Evolutionary conservation across 2,113 vertebrate species (phyloP).

Genomic region (Panthera uncia): DNA sequence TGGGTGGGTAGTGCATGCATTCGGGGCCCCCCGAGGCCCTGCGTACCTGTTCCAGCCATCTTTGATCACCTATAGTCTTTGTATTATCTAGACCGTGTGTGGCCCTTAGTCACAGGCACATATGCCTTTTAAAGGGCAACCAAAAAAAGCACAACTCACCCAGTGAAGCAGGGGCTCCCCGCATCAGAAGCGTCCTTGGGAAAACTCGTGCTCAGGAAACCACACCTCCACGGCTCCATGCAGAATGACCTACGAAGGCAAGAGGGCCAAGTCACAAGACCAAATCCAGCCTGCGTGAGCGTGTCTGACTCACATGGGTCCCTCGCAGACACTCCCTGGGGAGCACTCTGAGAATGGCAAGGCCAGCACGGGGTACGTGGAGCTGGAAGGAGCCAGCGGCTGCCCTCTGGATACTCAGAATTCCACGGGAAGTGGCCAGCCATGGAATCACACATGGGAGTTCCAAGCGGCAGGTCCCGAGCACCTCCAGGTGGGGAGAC

Average conservation of each 20-base stretch:
- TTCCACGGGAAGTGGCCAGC: accelerated
- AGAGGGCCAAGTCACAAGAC: background rate
- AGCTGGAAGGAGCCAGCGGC: accelerated
- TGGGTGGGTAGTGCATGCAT: accelerated
- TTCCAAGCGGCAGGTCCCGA: accelerated
- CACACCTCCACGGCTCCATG: accelerated
- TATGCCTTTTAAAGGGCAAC: accelerated
- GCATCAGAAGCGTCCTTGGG: accelerated
- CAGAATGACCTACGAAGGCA: background rate
- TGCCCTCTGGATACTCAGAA: accelerated
- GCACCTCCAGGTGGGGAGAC: too few relatives aligned
- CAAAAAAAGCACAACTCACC: slow-evolving; percentile 53
- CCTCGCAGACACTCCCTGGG: accelerated
- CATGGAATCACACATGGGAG: accelerated
- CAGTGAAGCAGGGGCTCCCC: accelerated
- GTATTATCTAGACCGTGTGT: accelerated
- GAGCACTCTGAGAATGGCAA: accelerated
- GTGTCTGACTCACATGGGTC: accelerated
- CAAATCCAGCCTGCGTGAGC: background rate
- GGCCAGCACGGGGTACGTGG: accelerated
- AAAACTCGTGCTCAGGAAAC: background rate
- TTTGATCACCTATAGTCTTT: background rate
- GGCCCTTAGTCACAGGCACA: background rate
- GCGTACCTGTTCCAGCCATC: accelerated
- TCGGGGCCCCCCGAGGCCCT: accelerated